Base-by-base conservation (phyloP, 2,113 vertebrate genomes). In the Talpa occidentalis region DNA sequence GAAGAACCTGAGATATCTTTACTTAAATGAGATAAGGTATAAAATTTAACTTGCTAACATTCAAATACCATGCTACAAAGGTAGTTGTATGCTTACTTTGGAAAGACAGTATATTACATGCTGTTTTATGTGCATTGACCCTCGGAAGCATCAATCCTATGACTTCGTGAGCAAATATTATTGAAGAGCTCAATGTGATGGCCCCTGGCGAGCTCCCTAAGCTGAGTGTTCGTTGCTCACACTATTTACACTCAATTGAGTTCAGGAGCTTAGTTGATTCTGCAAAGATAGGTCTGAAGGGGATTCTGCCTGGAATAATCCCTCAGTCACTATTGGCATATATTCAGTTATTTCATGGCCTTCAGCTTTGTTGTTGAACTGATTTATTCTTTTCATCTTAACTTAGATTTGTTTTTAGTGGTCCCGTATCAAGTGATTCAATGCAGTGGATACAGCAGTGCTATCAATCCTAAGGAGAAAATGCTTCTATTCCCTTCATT, bases 351-450 rank as follows among this genome's bases (percentile, higher is more conserved):
- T 80, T 86, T 64, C 2, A 47, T 54, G 54, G 44, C 47, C 44
- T 88, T 93, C 44, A 90, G 30, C 6, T 81, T 90, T 87, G 16
- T 76, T 40, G 86, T 79, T 90, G 47, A 87, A 60, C 21, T 91
- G 59, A 83, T 54, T 96, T 93, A 83, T 66, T 91, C 15, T 54
- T 88, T 91, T 87, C 42, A 21, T 87, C 78, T 91, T 78, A 85
- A 77, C 26, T 85, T 80, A 88, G 62, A 76, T 86, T 95, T 79
- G 37, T 79, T 89, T 94, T 91, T 77, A 93, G 54, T 74, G 30
- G 64, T 47, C 59, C 32, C 89, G 26, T 77, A 85, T 95, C 59
- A 80, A 95, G 59, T 87, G 80, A 15, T 72, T 96, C 47, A 77
- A 22, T 80, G 60, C 15, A 54, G 40, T 84, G 54, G 37, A 79